Base-by-base conservation (phyloP, 2,888 invertebrate genomes). In the Rhabditoides inermis region DNA sequence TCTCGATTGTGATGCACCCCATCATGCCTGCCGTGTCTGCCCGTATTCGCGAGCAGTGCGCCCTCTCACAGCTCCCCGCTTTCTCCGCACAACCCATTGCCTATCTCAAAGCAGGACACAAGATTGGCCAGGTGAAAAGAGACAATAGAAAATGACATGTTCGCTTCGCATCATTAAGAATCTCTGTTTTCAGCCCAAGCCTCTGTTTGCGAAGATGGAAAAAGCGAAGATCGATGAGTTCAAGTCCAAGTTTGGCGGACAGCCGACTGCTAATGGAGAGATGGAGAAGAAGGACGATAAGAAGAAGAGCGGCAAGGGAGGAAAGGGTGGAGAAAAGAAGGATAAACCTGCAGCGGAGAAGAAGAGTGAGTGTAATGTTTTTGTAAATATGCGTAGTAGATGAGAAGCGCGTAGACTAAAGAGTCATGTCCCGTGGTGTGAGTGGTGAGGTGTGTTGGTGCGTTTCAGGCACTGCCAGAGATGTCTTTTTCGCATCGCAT, bases 161-260 rank as follows among this genome's bases (percentile, higher is more conserved):
- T n/a, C n/a, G n/a, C n/a, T n/a, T n/a, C n/a, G n/a, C n/a, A n/a
- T n/a, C n/a, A n/a, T n/a, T n/a, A n/a, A n/a, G n/a, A n/a, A n/a
- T n/a, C n/a, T n/a, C 18, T 20, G 18, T 18, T 75, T 77, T 45
- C 70, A 82, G 81, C 90, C 92, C 0, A 83, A 82, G 41, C 92
- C 95, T 0, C 79, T 98, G 2, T 95, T 95, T 79, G 82, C 55
- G 22, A 92, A 91, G 80, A 84, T 95, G 49, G 92, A 92, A 65
- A 81, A 83, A 4, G 79, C 83, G 0, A 78, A 82, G n/a, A 82
- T 90, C 1, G 87, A 88, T 48, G 83, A 84, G 40, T 80, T 92
- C 26, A 85, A 87, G 66, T 81, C 82, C 2, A 52, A 53, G 39
- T 64, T 61, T 26, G 61, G 60, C 7, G 61, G 59, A 18, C 30